Conservation (phyloP, 2,113 vertebrate species). For the Lycaon pictus region DNA sequence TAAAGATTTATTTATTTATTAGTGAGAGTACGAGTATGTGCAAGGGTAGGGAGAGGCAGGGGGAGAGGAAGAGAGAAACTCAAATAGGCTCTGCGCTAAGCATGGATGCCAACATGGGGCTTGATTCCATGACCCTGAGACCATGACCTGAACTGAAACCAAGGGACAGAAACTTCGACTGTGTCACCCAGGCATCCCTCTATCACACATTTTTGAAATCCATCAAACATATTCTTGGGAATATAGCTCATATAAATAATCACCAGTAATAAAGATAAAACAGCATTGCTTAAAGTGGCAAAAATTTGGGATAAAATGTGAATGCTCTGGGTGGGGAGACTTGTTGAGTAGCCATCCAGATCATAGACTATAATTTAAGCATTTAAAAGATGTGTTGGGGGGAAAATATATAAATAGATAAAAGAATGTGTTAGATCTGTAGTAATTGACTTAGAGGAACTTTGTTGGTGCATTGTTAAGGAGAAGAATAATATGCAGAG, state of each 20-base stretch:
- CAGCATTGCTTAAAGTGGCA: slow-evolving; percentile 19
- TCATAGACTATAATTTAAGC: neutral
- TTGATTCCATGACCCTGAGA: neutral
- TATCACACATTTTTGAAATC: slow-evolving; percentile 8
- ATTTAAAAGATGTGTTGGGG: neutral
- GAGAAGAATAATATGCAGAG: slow-evolving; percentile 16
- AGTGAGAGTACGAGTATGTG: neutral
- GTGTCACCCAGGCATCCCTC: neutral
- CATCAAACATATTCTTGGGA: neutral
- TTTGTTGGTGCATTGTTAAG: slow-evolving; percentile 36
- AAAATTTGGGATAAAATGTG: neutral
- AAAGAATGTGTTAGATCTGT: slow-evolving; percentile 1
- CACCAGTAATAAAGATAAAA: neutral
- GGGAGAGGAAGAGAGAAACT: neutral
- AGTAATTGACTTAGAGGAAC: slow-evolving; percentile 3
- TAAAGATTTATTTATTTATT: neutral
- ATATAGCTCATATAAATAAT: neutral
- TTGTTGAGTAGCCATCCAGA: slow-evolving; percentile 14
- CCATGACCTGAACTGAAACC: neutral
- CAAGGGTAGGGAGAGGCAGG: neutral
- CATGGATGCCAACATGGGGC: neutral
- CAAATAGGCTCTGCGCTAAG: neutral
- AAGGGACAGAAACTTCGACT: neutral
- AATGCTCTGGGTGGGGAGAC: neutral
- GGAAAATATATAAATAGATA: neutral